phyloP scores from a whole-genome alignment of 2,113 vertebrate species.

The Delphinapterus leucas region DNA sequence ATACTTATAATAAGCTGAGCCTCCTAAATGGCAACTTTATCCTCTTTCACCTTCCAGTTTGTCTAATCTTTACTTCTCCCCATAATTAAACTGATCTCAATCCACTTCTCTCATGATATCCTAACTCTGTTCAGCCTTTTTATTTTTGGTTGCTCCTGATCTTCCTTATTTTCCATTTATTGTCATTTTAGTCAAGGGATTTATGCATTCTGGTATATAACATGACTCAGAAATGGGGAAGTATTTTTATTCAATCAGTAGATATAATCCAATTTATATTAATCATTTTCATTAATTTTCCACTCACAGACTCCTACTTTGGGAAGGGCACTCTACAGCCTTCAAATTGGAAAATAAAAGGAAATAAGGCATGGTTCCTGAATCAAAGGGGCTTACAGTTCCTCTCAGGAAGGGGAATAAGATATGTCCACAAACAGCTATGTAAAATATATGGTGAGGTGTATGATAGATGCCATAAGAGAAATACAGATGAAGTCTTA shows the following conservation, averaged over 20 bases:
- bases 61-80: constrained; percentile 39
- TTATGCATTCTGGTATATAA: neutral
- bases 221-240: constrained; percentile 1
- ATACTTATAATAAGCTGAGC: constrained; percentile 34
- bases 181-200: neutral
- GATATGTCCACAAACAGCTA: neutral
- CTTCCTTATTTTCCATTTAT: neutral
- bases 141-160: neutral
- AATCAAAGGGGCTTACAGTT: neutral
- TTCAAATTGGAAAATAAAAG: neutral
- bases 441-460: neutral
- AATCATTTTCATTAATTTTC: constrained; percentile 42
- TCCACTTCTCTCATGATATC: neutral
- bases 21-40: constrained; percentile 42
- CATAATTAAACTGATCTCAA: constrained; percentile 47
- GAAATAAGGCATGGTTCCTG: neutral
- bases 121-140: neutral
- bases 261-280: neutral
- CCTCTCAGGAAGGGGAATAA: neutral
- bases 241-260: neutral
- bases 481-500: neutral
- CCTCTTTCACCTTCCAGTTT: constrained; percentile 14
- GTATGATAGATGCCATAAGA: neutral
- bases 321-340: neutral
- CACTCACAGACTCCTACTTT: neutral